A percentile compares a stretch with the other conserved stretches of the same genome.
Conservation (phyloP, 1,140 invertebrate species). For the Laodelphax striatellus region DNA sequence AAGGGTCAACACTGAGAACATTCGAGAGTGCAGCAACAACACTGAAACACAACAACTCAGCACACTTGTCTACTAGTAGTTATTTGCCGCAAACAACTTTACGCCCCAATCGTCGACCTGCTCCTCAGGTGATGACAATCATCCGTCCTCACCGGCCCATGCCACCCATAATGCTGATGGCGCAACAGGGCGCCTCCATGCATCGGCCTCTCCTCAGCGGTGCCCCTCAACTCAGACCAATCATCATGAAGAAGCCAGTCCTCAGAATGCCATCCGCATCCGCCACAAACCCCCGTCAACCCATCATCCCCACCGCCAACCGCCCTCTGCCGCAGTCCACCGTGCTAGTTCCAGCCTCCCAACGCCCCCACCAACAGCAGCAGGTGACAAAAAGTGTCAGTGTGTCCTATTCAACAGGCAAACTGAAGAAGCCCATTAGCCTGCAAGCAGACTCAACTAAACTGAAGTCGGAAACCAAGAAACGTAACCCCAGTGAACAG, state of each 20-base stretch:
- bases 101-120: neutral
- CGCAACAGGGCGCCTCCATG: constrained; percentile 6
- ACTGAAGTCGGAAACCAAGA: constrained; percentile 1
- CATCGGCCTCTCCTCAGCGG: constrained; percentile 8
- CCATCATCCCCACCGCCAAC: neutral
- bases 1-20: neutral
- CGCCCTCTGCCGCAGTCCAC: neutral
- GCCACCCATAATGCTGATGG: neutral
- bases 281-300: neutral
- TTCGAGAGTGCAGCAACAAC: neutral
- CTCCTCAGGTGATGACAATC: constrained; percentile 7
- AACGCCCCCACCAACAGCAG: neutral
- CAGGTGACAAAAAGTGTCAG: constrained; percentile 12
- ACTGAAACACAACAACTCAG: neutral
- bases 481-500: neutral
- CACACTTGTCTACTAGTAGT: neutral
- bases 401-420: constrained; percentile 14
- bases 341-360: neutral
- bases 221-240: constrained; percentile 8
- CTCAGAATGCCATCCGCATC: constrained; percentile 10
- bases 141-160: constrained; percentile 8
- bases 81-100: neutral
- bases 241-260: constrained; percentile 19
- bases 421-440: neutral
- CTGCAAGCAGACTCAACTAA: constrained; percentile 2